Base-by-base conservation (phyloP, 2,888 invertebrate species). In the Epinotia brunnichana region DNA sequence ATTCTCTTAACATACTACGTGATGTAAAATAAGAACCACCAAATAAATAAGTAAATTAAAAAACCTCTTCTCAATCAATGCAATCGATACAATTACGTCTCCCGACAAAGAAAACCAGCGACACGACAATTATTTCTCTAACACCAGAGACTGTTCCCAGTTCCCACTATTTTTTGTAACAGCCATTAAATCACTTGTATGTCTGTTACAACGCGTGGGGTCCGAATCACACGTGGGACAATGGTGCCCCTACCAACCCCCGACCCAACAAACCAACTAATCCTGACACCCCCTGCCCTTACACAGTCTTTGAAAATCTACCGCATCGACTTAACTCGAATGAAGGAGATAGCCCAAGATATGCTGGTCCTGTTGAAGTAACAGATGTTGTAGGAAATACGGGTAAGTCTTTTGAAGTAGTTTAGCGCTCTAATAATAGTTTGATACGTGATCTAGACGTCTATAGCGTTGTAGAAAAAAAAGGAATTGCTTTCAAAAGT, bases 131-230 rank as follows among this genome's bases (percentile, higher is more conserved):
- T 41, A 68, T 72, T 53, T 57, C 67, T 61, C 35, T 48, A 41
- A 67, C 67, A 62, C 56, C 71, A 68, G 68, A 63, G 51, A 62
- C 54, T 41, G 75, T 48, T 51, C n/a, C n/a, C n/a, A n/a, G 75
- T 74, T 77, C 77, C 75, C 77, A 75, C 77, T 76, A 78, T 79
- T 83, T 85, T 86, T 85, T 83, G 85, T 85, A 85, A 82, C 83
- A 82, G 84, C 84, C 86, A 88, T 86, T 91, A 90, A 90, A 91
- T 91, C 90, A 91, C 89, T 87, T 85, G 89, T 86, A 78, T 78
- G 77, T 79, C 79, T 82, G 79, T 77, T 70, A 80, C 90, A 81
- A 86, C 85, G 91, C 91, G 91, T 91, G 91, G 91, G 91, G 91
- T 89, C 90, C 80, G 77, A 77, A 77, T 76, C 82, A 85, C 90